phyloP scores from a whole-genome alignment of 2,797 vertebrate genomes.

The Trachops cirrhosus region DNA sequence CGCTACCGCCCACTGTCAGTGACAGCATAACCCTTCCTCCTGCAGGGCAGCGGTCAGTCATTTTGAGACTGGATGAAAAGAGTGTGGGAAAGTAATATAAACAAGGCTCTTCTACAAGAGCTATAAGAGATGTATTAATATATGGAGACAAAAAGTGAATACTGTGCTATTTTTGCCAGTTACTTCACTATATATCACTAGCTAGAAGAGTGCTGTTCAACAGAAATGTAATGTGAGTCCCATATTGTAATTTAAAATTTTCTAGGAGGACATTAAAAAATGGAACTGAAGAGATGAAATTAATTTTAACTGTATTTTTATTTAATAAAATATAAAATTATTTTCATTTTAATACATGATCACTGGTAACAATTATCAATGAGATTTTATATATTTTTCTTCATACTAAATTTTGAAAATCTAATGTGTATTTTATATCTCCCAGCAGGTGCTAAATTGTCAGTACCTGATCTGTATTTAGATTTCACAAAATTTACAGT shows the following conservation, averaged over 20 bases:
- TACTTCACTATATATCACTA: neutral
- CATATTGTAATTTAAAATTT: neutral
- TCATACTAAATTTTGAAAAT: neutral
- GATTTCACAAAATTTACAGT: neutral
- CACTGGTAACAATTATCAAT: neutral
- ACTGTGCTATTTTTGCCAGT: neutral
- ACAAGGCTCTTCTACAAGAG: neutral
- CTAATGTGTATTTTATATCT: neutral
- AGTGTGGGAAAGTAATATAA: constrained; percentile 30
- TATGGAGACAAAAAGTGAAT: neutral
- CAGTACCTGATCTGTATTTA: neutral
- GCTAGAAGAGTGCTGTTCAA: neutral
- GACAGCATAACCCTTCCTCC: neutral
- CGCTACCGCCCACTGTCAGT: neutral
- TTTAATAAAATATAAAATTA: neutral
- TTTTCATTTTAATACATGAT: neutral
- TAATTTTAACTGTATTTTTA: neutral
- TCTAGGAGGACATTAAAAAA: neutral
- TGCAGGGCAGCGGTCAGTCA: neutral
- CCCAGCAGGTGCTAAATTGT: neutral
- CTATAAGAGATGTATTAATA: neutral
- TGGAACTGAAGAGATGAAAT: neutral
- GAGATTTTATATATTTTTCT: neutral
- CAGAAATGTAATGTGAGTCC: neutral
- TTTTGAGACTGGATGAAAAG: neutral